A percentile compares a stretch with the other conserved stretches of the same genome.
Evolutionary conservation across 2,113 vertebrate species (phyloP).

Genomic region (Thymallus thymallus): DNA sequence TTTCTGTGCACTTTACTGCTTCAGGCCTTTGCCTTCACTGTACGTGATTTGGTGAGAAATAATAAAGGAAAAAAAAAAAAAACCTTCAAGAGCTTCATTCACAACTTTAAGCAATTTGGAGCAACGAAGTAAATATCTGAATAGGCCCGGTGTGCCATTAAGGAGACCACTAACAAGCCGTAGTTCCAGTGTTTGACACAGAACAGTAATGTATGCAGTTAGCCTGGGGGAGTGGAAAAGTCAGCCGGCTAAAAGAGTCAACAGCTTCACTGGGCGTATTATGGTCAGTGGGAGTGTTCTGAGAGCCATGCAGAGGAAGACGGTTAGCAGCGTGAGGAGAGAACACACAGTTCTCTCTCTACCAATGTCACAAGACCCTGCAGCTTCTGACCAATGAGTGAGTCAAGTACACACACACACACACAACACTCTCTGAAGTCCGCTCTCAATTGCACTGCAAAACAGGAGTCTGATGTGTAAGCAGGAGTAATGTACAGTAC

Average conservation of each 20-base stretch:
- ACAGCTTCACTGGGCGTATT: conserved; percentile 13
- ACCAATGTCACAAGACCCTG: conserved; percentile 34
- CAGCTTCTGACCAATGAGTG: conserved; percentile 27
- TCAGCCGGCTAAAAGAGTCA: conserved; percentile 13
- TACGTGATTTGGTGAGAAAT: not conserved
- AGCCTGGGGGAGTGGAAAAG: conserved; percentile 39
- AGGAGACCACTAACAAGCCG: conserved; percentile 32
- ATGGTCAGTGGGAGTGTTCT: not conserved
- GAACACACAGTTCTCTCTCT: conserved; percentile 7
- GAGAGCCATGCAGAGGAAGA: not conserved
- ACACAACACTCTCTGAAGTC: not conserved
- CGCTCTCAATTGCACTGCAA: not conserved
- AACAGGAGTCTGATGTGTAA: not conserved
- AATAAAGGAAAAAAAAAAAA: conserved; percentile 7
- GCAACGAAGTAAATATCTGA: conserved; percentile 61
- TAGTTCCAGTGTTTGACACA: conserved; percentile 38
- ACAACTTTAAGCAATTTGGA: conserved; percentile 46
- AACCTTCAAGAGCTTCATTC: conserved; percentile 50
- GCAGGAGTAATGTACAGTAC: no score
- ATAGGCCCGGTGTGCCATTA: conserved; percentile 30
- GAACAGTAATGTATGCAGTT: conserved; percentile 44
- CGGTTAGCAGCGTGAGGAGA: conserved; percentile 4
- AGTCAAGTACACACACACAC: conserved; percentile 29
- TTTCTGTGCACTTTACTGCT: not conserved
- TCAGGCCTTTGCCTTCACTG: not conserved